phyloP scores from a whole-genome alignment of 1,140 invertebrate species.

The Batillaria attramentaria region DNA sequence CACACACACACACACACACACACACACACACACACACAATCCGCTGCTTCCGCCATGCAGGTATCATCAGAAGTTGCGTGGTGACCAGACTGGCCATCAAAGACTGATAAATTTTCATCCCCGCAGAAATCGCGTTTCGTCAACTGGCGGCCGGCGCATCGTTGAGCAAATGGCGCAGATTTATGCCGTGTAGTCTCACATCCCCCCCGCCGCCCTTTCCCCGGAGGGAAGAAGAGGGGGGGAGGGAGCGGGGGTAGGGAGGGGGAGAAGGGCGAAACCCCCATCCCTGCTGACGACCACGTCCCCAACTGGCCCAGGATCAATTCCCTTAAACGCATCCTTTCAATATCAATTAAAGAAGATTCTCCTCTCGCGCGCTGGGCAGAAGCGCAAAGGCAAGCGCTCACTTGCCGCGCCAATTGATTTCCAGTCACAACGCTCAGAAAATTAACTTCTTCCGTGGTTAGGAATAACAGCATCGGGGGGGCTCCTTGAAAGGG shows the following conservation, averaged over 20 bases:
- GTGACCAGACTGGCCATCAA: no score
- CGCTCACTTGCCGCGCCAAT: conserved; percentile 12
- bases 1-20: no score
- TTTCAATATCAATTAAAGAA: conserved; percentile 37
- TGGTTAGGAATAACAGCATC: conserved; percentile 26
- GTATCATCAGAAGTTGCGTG: no score
- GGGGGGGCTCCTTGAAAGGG: conserved; percentile 31
- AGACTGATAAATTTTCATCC: no score
- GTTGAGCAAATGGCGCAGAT: no score
- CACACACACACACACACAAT: no score
- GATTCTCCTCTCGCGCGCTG: not conserved
- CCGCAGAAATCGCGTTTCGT: no score
- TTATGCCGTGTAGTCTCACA: not conserved
- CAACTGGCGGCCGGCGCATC: no score
- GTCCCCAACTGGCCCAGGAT: conserved; percentile 1
- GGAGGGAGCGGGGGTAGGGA: not conserved
- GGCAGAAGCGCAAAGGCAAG: not conserved
- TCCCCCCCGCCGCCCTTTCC: not conserved
- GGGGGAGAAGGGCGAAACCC: not conserved
- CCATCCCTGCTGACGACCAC: conserved; percentile 16
- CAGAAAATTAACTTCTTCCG: conserved; percentile 34
- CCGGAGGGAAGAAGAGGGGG: not conserved
- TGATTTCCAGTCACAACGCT: conserved; percentile 28
- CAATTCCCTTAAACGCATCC: conserved; percentile 34
- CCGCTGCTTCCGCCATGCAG: no score